These are phyloP conservation scores for Lithophane leautieri DNA, from an alignment of 2,888 invertebrate genomes.

Conservation along the genomic window DNA sequence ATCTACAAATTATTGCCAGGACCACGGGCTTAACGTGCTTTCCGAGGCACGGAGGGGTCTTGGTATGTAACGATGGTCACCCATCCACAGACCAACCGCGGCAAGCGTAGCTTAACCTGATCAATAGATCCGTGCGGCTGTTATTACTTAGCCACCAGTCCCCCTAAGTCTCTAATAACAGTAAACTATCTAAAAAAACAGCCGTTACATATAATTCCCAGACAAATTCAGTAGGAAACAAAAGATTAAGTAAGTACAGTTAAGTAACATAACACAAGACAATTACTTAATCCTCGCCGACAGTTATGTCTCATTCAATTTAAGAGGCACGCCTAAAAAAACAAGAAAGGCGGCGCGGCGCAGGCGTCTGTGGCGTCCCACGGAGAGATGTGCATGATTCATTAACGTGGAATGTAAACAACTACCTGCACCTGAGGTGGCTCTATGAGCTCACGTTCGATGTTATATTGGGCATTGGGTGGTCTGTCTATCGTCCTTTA, in stretches of 20 bases:
- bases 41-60: too few species aligned
- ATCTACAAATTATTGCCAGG: too few species aligned
- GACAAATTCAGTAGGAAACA: slow-evolving; percentile 1
- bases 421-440: slow-evolving; percentile 72
- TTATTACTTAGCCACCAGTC: too few species aligned
- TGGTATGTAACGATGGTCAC: too few species aligned
- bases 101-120: too few species aligned
- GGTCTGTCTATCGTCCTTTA: slow-evolving; percentile 22
- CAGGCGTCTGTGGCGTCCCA: slow-evolving; percentile 58
- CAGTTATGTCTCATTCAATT: slow-evolving; percentile 42
- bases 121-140: too few species aligned
- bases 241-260: slow-evolving; percentile 22
- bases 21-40: too few species aligned
- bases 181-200: not conserved
- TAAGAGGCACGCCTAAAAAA: slow-evolving; percentile 31
- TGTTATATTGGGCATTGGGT: slow-evolving; percentile 3
- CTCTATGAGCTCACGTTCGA: slow-evolving; percentile 40
- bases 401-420: slow-evolving; percentile 76
- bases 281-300: slow-evolving; percentile 38
- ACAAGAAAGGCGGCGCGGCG: slow-evolving; percentile 54
- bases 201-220: not conserved
- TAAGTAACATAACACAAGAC: slow-evolving; percentile 16
- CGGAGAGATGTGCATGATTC: slow-evolving; percentile 76
- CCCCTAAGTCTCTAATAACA: not conserved
- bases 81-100: too few species aligned